Evolutionary conservation across 2,797 vertebrate genomes (phyloP).

Genomic region (Geotrypetes seraphini): DNA sequence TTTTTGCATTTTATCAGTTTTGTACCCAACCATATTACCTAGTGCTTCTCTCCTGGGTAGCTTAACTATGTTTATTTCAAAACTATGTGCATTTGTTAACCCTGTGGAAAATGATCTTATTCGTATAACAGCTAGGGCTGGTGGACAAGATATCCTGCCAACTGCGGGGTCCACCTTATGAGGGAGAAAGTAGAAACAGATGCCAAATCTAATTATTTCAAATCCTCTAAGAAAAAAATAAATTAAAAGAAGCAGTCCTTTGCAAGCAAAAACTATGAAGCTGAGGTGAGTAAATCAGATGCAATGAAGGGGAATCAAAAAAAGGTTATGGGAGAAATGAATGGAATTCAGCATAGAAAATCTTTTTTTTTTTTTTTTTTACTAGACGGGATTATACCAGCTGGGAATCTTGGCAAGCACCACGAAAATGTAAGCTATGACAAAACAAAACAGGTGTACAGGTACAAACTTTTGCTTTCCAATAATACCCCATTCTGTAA

Average conservation of each 20-base stretch:
- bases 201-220: slow-evolving; percentile 17
- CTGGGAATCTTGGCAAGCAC: slow-evolving; percentile 60
- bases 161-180: slow-evolving; percentile 61
- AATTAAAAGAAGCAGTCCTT: too few relatives aligned
- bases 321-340: slow-evolving; percentile 48
- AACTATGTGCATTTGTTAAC: slow-evolving; percentile 14
- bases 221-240: not conserved
- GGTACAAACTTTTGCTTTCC: slow-evolving; percentile 63
- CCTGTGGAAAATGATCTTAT: slow-evolving; percentile 39
- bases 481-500: slow-evolving; percentile 44
- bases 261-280: not conserved
- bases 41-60: too few relatives aligned
- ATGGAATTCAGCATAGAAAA: slow-evolving; percentile 41
- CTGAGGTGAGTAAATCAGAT: slow-evolving; percentile 35
- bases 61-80: slow-evolving; percentile 6
- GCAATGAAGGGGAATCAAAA: slow-evolving; percentile 6
- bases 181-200: slow-evolving; percentile 44
- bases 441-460: slow-evolving; percentile 78
- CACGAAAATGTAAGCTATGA: slow-evolving; percentile 53
- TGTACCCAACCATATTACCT: too few relatives aligned
- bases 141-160: slow-evolving; percentile 63
- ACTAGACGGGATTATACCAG: slow-evolving; percentile 68
- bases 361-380: slow-evolving; percentile 49
- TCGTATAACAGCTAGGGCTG: slow-evolving; percentile 46
- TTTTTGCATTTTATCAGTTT: too few relatives aligned